These are phyloP conservation scores for Paguma larvata DNA, from an alignment of 2,797 vertebrate genomes.

Conservation along the genomic window DNA sequence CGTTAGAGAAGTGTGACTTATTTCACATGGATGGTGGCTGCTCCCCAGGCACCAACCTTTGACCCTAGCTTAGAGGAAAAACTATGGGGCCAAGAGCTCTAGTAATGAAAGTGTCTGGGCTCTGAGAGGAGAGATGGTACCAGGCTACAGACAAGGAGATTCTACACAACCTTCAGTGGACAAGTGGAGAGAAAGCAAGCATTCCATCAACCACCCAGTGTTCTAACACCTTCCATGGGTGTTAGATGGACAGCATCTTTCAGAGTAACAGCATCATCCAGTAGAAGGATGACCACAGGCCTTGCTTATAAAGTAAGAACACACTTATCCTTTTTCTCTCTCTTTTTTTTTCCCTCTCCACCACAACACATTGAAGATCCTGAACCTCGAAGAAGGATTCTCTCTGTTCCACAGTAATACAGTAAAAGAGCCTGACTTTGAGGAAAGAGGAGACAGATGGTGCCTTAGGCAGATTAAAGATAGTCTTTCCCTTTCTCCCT, in stretches of 20 bases:
- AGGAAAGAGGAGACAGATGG: neutral
- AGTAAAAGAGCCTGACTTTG: neutral
- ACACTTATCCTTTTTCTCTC: too few relatives aligned
- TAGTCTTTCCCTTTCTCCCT: neutral
- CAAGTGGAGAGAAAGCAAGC: neutral
- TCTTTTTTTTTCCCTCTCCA: neutral
- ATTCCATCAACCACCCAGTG: neutral
- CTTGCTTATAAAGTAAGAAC: neutral
- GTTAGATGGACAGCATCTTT: neutral
- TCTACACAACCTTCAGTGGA: rapidly evolving
- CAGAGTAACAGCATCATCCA: too few relatives aligned
- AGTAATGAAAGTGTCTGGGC: neutral
- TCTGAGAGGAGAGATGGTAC: neutral
- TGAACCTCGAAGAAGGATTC: neutral
- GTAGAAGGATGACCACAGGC: neutral
- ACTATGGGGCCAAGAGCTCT: rapidly evolving
- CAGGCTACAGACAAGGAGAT: neutral
- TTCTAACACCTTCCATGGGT: neutral
- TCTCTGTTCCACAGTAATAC: neutral
- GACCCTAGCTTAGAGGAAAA: neutral
- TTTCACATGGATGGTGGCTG: rapidly evolving
- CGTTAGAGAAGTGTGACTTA: rapidly evolving
- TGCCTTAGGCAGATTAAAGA: neutral
- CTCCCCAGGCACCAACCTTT: neutral
- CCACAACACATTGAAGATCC: neutral